Conservation (phyloP, 2,888 invertebrate species). For the Sarcophaga subvicina region DNA sequence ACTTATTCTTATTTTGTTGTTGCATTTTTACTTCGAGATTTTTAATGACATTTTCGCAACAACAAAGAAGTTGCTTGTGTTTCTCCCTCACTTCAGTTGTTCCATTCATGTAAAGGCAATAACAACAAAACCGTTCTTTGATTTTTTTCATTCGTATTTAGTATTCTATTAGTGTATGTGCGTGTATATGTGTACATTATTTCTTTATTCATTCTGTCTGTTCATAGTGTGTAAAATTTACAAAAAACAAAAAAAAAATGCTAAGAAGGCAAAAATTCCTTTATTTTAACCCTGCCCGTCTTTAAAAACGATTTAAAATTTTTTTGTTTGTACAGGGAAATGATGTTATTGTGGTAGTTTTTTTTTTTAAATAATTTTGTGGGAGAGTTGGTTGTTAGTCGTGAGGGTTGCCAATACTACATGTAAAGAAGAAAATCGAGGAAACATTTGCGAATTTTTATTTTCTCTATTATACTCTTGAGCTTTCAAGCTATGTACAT, state of each 20-base stretch:
- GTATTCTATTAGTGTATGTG: not conserved
- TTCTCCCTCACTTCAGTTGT: not conserved
- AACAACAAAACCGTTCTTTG: constrained; percentile 14
- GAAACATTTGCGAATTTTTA: too few relatives aligned
- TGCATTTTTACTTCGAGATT: constrained; percentile 5
- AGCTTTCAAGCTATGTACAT: too few relatives aligned
- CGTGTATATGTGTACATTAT: not conserved
- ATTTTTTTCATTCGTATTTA: constrained; percentile 16
- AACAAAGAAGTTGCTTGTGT: constrained; percentile 47
- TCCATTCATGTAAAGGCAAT: not conserved
- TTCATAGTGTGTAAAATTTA: not conserved
- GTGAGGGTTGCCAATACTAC: not conserved
- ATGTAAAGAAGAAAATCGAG: too few relatives aligned
- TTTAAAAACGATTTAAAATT: constrained; percentile 10
- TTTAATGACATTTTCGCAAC: constrained; percentile 40
- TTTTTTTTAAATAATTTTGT: constrained; percentile 27
- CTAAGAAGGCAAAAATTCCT: constrained; percentile 6
- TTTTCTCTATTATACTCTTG: too few relatives aligned
- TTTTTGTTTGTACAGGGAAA: constrained; percentile 16
- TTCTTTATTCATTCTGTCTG: constrained; percentile 11
- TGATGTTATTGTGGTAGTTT: not conserved
- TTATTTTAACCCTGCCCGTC: constrained; percentile 26
- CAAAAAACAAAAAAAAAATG: constrained; percentile 1
- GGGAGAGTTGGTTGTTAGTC: constrained; percentile 13
- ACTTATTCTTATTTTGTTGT: not conserved